Conservation (phyloP, 2,113 vertebrate species). For the Burhinus oedicnemus region DNA sequence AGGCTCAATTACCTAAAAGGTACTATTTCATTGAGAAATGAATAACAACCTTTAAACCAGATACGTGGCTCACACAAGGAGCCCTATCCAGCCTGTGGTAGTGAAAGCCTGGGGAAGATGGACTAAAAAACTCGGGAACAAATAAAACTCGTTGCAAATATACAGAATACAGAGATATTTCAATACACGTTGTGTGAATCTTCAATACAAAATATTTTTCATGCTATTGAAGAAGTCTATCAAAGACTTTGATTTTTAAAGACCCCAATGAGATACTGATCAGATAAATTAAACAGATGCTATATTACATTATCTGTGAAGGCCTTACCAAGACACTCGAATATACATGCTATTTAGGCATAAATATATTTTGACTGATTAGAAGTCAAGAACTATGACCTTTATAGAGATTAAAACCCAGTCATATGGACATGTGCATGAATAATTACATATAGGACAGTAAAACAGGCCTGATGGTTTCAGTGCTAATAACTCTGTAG, state of each 20-base stretch:
- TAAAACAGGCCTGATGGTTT: conserved; percentile 42
- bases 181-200: neutral
- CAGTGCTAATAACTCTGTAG: conserved; percentile 35
- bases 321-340: neutral
- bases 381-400: conserved; percentile 51
- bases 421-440: neutral
- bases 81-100: neutral
- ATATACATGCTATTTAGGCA: neutral
- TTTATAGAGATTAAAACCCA: conserved; percentile 39
- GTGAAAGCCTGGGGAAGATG: conserved; percentile 2
- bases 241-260: conserved; percentile 23
- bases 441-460: conserved; percentile 42
- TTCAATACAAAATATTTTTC: neutral
- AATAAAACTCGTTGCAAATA: conserved; percentile 48
- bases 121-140: conserved; percentile 46
- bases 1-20: neutral
- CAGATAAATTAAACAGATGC: neutral
- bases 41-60: neutral
- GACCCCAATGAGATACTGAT: neutral
- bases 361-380: conserved; percentile 50
- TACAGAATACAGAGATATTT: conserved; percentile 37
- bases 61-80: conserved; percentile 15
- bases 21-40: neutral
- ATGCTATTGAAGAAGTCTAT: neutral
- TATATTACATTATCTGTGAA: neutral